Base-by-base conservation (phyloP, 1,140 invertebrate species). In the Fragariocoptes setiger region DNA sequence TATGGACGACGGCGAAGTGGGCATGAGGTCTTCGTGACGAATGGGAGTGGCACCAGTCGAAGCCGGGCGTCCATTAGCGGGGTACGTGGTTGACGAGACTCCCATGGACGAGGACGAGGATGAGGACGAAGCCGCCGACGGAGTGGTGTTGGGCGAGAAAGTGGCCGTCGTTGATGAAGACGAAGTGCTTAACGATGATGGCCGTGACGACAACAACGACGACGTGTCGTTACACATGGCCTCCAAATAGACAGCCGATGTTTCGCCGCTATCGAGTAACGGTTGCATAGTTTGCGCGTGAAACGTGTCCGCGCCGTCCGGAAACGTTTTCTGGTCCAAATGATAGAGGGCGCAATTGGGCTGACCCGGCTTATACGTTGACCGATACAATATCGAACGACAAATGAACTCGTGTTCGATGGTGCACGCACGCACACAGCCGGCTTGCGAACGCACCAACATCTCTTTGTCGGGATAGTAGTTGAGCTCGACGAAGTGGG, bases 401-500 rank as follows among this genome's bases (percentile, higher is more conserved):
- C 80, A 88, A 1, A 86, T 64, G 59, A 88, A 86, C 57, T 86
- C 79, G 43, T 74, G 74, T 56, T 88, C 82, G 37, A 80, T 73
- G 54, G 83, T 76, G 55, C 82, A 86, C 25, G 80, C 78, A 35
- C 80, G 58, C 41, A 71, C 66, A 52, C 82, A 88, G 3, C 74
- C 76, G 0, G 71, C 65, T 51, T 80, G 73, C 19, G 69, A 55
- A 39, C 52, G 54, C 0, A 70, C 69, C 65, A 78, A 70, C 16
- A 86, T 54, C 54, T 85, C 79, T 60, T 86, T 86, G 56, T 88
- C 82, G 1, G 74, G 74, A 58, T 86, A 86, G 56, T 83, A 86
- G 51, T 86, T 76, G 1, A 86, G 59, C 4, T 74, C 72, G 1
- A 77, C 79, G 51, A 83, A 85, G 51, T 85, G 78, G 1, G 78